Base-by-base conservation (phyloP, 1,140 invertebrate genomes). In the Aradophagus sp. region DNA sequence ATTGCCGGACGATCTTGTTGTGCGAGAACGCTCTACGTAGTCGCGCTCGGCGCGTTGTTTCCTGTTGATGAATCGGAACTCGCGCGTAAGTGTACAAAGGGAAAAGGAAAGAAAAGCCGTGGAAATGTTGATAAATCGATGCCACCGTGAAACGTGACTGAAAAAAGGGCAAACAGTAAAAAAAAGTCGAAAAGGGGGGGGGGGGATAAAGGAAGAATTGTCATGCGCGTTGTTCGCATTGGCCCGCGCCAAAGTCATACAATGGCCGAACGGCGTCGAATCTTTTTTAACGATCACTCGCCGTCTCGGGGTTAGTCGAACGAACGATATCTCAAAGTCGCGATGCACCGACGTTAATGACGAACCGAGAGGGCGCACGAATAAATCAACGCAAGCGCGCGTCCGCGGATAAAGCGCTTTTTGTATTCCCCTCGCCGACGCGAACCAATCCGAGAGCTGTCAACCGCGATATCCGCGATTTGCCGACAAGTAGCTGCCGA, bases 301-400 rank as follows among this genome's bases (percentile, higher is more conserved):
- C 20, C 50, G 62, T 61, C 65, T 45, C 41, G 50, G 16, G 53
- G 56, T 69, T 69, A 61, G 55, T 69, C 52, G 55, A 69, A 69
- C 50, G 47, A 69, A 56, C 62, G 56, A 62, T 69, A 69, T 69
- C 56, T 69, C 56, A 47, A 62, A 56, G 41, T 50, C 56, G 58
- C 47, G 42, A 70, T 16, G 41, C 23, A 38, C 44, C 50, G 63
- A 68, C 62, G 45, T 63, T 72, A 75, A 69, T 65, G 65, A 72
- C 59, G 42, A 62, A 44, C 56, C 67, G 44, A 67, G 62, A 50
- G 31, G 31, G 16, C 69, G 65, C 44, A 31, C 50, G 50, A 67
- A 75, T 75, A 72, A 75, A 75, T 72, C 73, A 72, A 56, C 55
- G 62, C 63, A 50, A 45, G 26, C 62, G 29, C 31, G 44, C 14